Evolutionary conservation across 2,113 vertebrate species (phyloP), one percentile per base, ranked within the genome.

Genomic region (Erpornis zantholeuca): DNA sequence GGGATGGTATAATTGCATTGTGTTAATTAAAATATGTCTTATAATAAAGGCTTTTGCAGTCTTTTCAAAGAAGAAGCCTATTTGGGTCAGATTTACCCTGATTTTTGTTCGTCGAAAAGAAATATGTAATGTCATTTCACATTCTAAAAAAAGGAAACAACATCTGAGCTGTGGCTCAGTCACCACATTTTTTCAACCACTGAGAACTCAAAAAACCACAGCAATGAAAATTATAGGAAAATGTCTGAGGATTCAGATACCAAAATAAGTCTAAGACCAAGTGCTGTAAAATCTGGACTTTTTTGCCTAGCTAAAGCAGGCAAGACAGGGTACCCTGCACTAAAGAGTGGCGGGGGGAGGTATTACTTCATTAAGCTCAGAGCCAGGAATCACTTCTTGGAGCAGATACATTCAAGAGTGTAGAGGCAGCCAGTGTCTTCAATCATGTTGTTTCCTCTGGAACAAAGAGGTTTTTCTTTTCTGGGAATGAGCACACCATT

Each of bases 371-470:
- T 60, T 50, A 59, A 64, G 7, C 14, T 17, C 13, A 8, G 11
- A 31, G 14, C 8, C 16, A 72, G 66, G 38, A 17, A n/a, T 35
- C n/a, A 10, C 21, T 77, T 69, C 49, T 73, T 82, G 50, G 29
- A 60, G 44, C 33, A 77, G 24, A 66, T 35, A 19, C 12, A 54
- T 83, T 80, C 16, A 47, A 15, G 12, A 53, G 4, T 7, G 4
- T 13, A 38, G 31, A 65, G 31, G n/a, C 15, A 60, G 13, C 5
- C 24, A 77, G 7, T 47, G 10, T 52, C 24, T 56, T 70, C 24
- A 57, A 0, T 79, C 1, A 0, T 18, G 24, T 16, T 76, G 1
- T 16, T n/a, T 54, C 4, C 24, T 11, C 15, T 23, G 50, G 59
- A 89, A 82, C 38, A 82, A 82, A 28, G 38, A 53, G 14, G 11